phyloP scores from a whole-genome alignment of 2,888 invertebrate genomes.

The Epistrophe eligans region DNA sequence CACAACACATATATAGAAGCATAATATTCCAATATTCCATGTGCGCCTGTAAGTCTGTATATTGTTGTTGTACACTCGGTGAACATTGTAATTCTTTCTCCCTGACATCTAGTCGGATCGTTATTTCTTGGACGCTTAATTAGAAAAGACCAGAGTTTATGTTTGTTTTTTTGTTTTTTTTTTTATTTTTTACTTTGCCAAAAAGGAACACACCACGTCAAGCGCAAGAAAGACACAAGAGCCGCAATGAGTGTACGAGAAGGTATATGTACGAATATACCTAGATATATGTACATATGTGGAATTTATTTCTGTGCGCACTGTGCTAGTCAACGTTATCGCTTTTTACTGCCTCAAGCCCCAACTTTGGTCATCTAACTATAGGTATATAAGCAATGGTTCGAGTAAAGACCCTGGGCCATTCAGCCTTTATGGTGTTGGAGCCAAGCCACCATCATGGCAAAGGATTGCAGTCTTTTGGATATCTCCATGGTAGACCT shows the following conservation, averaged over 20 bases:
- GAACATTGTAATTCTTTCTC: constrained; percentile 56
- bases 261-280: background rate
- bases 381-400: constrained; percentile 7
- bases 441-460: background rate
- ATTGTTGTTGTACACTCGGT: background rate
- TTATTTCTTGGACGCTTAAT: constrained; percentile 66
- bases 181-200: background rate
- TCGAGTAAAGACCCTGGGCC: constrained; percentile 38
- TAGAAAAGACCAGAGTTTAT: constrained; percentile 62
- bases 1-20: background rate
- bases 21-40: background rate
- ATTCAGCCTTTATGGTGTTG: constrained; percentile 3
- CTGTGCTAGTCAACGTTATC: constrained; percentile 54
- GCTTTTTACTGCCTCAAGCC: constrained; percentile 58
- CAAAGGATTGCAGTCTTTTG: constrained; percentile 27
- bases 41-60: background rate
- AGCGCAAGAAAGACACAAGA: background rate
- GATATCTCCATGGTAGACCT: constrained; percentile 67
- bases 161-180: background rate
- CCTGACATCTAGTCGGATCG: constrained; percentile 46
- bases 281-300: background rate
- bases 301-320: constrained; percentile 31
- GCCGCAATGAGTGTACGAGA: constrained; percentile 3
- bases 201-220: constrained; percentile 25
- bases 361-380: constrained; percentile 67